Conservation (phyloP, 35 echinoderm and acorn worm species). For the Heliocidaris erythrogramma region DNA sequence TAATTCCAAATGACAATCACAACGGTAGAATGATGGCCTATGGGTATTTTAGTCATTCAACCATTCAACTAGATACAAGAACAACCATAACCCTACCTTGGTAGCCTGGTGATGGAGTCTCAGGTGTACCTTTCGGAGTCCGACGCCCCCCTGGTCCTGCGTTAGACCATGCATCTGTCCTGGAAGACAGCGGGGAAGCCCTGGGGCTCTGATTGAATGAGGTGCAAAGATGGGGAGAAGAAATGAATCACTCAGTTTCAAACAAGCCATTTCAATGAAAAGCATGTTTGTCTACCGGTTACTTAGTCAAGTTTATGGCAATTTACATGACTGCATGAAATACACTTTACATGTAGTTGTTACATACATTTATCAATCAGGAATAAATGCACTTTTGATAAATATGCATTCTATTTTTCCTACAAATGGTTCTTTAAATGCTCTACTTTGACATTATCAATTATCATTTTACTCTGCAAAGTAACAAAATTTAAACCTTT, state of each 20-base stretch:
- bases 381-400: too few species aligned
- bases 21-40: neutral
- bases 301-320: too few species aligned
- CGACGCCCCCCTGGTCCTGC: neutral
- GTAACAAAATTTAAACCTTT: neutral
- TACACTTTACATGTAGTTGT: too few species aligned
- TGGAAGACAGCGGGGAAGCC: conserved; percentile 43
- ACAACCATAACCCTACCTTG: neutral
- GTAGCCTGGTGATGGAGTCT: conserved; percentile 1
- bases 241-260: neutral
- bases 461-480: neutral
- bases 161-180: neutral
- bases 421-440: too few species aligned
- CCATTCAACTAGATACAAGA: neutral
- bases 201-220: conserved; percentile 26
- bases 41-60: neutral
- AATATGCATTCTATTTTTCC: too few species aligned
- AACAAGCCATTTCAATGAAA: neutral
- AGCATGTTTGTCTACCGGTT: neutral
- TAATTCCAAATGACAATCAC: neutral
- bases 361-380: too few species aligned
- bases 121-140: conserved; percentile 22
- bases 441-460: neutral
- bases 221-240: neutral
- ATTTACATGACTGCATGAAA: too few species aligned